phyloP scores from a whole-genome alignment of 2,888 invertebrate species.

The Cheilosia grossa region DNA sequence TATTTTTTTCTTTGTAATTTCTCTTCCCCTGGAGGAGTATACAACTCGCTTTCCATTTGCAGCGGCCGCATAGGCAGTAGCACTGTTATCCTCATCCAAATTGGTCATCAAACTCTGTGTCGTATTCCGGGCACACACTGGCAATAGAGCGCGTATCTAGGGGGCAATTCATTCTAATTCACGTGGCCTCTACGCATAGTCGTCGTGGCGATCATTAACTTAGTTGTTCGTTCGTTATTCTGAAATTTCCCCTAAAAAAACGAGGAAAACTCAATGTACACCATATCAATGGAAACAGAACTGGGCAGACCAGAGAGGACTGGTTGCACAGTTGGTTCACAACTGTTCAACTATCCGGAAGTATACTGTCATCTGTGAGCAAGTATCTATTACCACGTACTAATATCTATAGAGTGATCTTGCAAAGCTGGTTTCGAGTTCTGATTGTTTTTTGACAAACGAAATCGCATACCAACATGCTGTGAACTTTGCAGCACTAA shows the following conservation, averaged over 20 bases:
- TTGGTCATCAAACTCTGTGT: constrained; percentile 20
- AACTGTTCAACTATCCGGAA: constrained; percentile 63
- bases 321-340: constrained; percentile 60
- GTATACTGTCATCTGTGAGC: constrained; percentile 24
- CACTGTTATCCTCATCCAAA: constrained; percentile 53
- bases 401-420: constrained; percentile 40
- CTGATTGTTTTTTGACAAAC: constrained; percentile 12
- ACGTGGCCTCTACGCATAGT: constrained; percentile 16
- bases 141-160: constrained; percentile 30
- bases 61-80: constrained; percentile 12
- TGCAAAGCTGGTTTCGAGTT: constrained; percentile 1
- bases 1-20: constrained; percentile 9
- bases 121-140: constrained; percentile 46
- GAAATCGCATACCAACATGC: constrained; percentile 24
- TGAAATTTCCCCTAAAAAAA: constrained; percentile 28
- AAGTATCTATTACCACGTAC: constrained; percentile 38
- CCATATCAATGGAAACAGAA: constrained; percentile 31
- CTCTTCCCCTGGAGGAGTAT: neutral
- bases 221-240: constrained; percentile 46
- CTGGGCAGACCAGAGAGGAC: constrained; percentile 52
- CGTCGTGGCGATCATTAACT: constrained; percentile 45
- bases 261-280: constrained; percentile 30
- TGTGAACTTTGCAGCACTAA: constrained; percentile 39
- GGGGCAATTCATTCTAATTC: constrained; percentile 51
- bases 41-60: constrained; percentile 50